Base-by-base conservation (phyloP, 2,797 vertebrate genomes). In the Alosa sapidissima region DNA sequence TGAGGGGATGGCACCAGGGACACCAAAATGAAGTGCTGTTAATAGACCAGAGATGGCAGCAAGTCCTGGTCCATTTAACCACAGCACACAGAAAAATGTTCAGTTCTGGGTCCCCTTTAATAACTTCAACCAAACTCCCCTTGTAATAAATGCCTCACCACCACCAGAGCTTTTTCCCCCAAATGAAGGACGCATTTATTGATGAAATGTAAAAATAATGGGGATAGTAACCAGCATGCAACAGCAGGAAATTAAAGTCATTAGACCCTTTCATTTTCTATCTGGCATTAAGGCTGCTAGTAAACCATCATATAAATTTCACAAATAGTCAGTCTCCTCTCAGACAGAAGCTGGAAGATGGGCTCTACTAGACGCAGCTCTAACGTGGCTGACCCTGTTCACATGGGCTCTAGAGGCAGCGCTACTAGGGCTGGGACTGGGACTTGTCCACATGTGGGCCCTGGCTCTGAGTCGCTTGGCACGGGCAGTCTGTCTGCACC, bases 401-500 rank as follows among this genome's bases (percentile, higher is more conserved):
- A 19, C 16, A 55, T 55, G 54, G 41, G 41, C 41, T 4, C 41
- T 4, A 41, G 41, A 41, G 41, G 41, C 41, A 41, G 41, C 41
- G 2, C 41, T 41, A 41, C 41, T 2, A 2, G 41, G 41, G 41
- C 41, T 41, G 41, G 41, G 19, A 6, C 19, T 19, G 28, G 13
- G 19, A 6, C 19, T 19, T 21, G 54, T 21, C 54, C 54, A 21
- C 19, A 21, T 4, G 54, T 36, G 33, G 36, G 33, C 28, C 51
- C 55, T 75, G 51, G 1, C n/a, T 83, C 83, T 51, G 14, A 81
- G 4, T n/a, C 16, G 2, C 78, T 51, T 54, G 81, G 83, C 51
- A 49, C 68, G 55, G 41, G 16, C 16, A 47, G 72, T 33, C 82
- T 85, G 72, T n/a, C 84, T 86, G 7, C 48, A 81, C 11, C 58